phyloP scores from a whole-genome alignment of 2,888 invertebrate genomes.

The Catocala fraxini region DNA sequence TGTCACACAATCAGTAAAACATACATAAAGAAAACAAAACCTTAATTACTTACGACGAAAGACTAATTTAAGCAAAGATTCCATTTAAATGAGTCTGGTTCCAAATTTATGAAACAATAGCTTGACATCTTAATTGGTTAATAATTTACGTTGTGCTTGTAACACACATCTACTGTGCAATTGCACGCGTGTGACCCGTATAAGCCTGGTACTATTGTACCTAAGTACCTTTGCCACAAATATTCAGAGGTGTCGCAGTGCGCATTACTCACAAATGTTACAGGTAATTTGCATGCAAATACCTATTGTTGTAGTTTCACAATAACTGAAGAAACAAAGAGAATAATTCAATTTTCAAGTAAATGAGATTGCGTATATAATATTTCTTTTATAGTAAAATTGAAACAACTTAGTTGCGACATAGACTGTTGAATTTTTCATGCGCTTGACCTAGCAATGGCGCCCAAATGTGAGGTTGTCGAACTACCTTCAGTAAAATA shows the following conservation, averaged over 20 bases:
- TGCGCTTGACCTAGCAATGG: constrained; percentile 9
- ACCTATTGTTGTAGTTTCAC: constrained; percentile 66
- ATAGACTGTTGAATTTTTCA: constrained; percentile 14
- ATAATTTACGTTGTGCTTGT: too few relatives aligned
- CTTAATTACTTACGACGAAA: too few relatives aligned
- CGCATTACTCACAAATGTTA: constrained; percentile 54
- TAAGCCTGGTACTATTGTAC: background rate
- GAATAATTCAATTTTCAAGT: constrained; percentile 50
- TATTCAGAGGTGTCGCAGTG: constrained; percentile 56
- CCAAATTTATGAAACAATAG: too few relatives aligned
- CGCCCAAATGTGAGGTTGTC: constrained; percentile 16
- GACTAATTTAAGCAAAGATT: too few relatives aligned
- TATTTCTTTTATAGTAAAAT: constrained; percentile 21
- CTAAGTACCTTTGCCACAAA: constrained; percentile 15
- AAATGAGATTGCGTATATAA: constrained; percentile 27
- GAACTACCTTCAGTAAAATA: constrained; percentile 28
- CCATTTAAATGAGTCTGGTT: too few relatives aligned
- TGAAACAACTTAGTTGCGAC: constrained; percentile 20
- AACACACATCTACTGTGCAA: too few relatives aligned
- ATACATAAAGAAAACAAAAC: too few relatives aligned
- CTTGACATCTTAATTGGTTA: too few relatives aligned
- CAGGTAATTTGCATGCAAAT: constrained; percentile 70
- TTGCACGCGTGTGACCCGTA: too few relatives aligned
- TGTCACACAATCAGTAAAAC: too few relatives aligned
- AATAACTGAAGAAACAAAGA: constrained; percentile 60